phyloP scores from a whole-genome alignment of 2,888 invertebrate species.

The Ectemnius cavifrons region DNA sequence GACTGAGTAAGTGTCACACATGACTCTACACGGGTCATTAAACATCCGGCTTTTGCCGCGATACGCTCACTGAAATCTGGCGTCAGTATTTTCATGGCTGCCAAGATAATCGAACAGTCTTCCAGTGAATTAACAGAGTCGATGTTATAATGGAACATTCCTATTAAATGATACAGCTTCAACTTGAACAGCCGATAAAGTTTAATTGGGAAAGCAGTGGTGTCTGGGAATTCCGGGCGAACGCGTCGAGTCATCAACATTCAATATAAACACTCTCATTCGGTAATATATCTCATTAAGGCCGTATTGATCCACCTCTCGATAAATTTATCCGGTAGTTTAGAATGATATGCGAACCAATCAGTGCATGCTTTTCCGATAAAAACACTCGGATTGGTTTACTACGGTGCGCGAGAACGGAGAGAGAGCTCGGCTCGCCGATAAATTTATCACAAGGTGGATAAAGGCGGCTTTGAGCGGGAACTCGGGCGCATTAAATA shows the following conservation, averaged over 20 bases:
- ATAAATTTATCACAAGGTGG: conserved; percentile 39
- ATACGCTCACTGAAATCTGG: background rate
- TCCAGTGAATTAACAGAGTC: background rate
- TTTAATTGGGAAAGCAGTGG: background rate
- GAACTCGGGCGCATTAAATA: conserved; percentile 1
- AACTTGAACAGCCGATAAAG: background rate
- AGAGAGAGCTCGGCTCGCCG: background rate
- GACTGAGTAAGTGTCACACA: conserved; percentile 66
- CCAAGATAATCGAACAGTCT: conserved; percentile 1
- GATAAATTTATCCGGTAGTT: conserved; percentile 47
- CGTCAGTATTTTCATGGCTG: background rate
- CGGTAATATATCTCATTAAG: conserved; percentile 53
- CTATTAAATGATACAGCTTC: too few species aligned
- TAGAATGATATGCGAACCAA: conserved; percentile 41
- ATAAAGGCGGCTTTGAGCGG: conserved; percentile 11
- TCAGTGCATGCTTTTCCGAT: conserved; percentile 24
- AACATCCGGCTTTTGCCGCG: conserved; percentile 47
- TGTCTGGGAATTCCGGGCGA: background rate
- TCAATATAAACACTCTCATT: conserved; percentile 50
- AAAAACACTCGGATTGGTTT: conserved; percentile 41
- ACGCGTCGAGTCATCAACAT: conserved; percentile 26
- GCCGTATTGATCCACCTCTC: conserved; percentile 47
- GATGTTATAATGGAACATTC: too few species aligned
- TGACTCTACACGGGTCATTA: conserved; percentile 66
- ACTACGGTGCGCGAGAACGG: conserved; percentile 7